Percentiles rank a stretch among this genome's conserved stretches.
Evolutionary conservation across 2,797 vertebrate genomes (phyloP).

Genomic region (Betta splendens): DNA sequence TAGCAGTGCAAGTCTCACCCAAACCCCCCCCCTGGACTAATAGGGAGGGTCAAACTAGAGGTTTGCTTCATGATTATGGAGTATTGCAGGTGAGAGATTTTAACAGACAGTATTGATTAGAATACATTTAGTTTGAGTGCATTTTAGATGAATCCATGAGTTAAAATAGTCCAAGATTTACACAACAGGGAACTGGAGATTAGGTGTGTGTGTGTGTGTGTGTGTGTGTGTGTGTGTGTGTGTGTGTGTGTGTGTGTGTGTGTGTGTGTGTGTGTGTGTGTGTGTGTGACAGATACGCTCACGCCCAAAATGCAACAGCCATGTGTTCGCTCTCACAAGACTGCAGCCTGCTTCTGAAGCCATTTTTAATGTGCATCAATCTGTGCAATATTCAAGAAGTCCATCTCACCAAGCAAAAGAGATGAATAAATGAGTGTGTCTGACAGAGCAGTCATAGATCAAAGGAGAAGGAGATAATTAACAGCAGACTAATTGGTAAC

Average conservation of each 20-base stretch:
- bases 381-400: slow-evolving; percentile 79
- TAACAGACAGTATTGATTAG: slow-evolving; percentile 45
- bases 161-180: slow-evolving; percentile 42
- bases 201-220: slow-evolving; percentile 44
- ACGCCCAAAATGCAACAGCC: slow-evolving; percentile 61
- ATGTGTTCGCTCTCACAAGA: slow-evolving; percentile 65
- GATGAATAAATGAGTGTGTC: slow-evolving; percentile 83
- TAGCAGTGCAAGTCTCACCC: slow-evolving; percentile 60
- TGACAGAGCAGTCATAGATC: slow-evolving; percentile 85
- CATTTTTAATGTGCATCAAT: slow-evolving; percentile 81
- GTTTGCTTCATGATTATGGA: slow-evolving; percentile 46
- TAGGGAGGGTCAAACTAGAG: slow-evolving; percentile 34
- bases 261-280: no score
- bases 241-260: no score
- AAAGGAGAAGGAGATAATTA: slow-evolving; percentile 86
- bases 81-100: slow-evolving; percentile 40
- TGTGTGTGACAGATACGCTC: slow-evolving; percentile 35
- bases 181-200: slow-evolving; percentile 51
- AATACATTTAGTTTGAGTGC: slow-evolving; percentile 13
- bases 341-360: slow-evolving; percentile 74
- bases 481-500: slow-evolving; percentile 86
- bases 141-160: slow-evolving; percentile 33
- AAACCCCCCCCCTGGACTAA: slow-evolving; percentile 55
- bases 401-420: slow-evolving; percentile 75
- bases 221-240: no score